Evolutionary conservation across 2,113 vertebrate species (phyloP), one percentile per base, ranked within the genome.

Genomic region (Chauna torquata): DNA sequence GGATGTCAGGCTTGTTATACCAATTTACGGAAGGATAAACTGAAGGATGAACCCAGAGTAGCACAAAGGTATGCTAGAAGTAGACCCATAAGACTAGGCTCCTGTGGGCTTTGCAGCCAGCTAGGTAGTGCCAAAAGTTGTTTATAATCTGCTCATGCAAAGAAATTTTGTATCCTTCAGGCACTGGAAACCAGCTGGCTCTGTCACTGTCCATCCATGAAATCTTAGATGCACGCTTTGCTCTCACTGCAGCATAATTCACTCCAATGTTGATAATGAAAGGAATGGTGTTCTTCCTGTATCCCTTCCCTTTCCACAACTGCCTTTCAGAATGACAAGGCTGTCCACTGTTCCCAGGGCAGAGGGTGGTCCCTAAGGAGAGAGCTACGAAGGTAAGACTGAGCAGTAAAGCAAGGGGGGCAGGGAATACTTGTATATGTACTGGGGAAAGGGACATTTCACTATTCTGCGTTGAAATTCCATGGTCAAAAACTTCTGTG

Each of bases 381-480:
- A 64, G 11, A 81, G 12, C 27, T 54, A 2, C 25, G 50, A 72
- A 30, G 16, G 24, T 81, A 36, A 32, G 12, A n/a, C 19, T 42
- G 50, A 82, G 59, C 50, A 49, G 16, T 27, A 66, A 11, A 16
- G 42, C 24, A 72, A 28, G 34, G 45, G 22, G 45, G 45, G 55
- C 30, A 20, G n/a, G n/a, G 42, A 61, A 52, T 17, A 23, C 13
- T 49, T 0, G 0, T 52, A 19, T 20, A n/a, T 6, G 8, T 54
- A 8, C 54, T 16, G 2, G 18, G 38, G 61, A 28, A 34, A 61
- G 34, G 34, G 34, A 20, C 42, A 34, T 34, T 38, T 52, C 14
- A 52, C 66, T 89, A 11, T 52, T 68, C 17, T 68, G 20, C 27
- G 20, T 66, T n/a, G 45, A 40, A 61, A 40, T 61, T 69, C 45